These are phyloP conservation scores for Nematolebias whitei DNA, from an alignment of 2,113 vertebrate species.

Conservation along the genomic window DNA sequence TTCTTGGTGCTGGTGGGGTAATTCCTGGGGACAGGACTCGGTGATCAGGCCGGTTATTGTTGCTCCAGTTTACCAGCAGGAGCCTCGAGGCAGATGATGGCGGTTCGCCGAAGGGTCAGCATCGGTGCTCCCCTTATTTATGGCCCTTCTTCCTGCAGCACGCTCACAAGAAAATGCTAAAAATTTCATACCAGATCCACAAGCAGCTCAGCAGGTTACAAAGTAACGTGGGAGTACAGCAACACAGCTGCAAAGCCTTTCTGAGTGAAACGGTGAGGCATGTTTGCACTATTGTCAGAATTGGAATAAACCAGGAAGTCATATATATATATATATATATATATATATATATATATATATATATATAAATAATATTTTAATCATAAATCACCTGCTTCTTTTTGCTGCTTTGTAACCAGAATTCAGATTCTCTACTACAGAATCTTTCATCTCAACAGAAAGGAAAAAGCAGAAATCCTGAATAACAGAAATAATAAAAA, in stretches of 20 bases:
- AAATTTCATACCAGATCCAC: constrained; percentile 25
- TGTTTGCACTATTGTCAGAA: constrained; percentile 11
- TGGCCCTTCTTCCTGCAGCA: constrained; percentile 7
- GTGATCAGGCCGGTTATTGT: constrained; percentile 21
- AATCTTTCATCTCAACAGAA: constrained; percentile 7
- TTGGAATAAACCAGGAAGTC: constrained; percentile 1
- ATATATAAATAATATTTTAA: not conserved
- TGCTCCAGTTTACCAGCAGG: constrained; percentile 19
- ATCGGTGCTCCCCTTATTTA: not conserved
- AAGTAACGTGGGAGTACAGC: not conserved
- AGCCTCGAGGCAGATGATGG: constrained; percentile 26
- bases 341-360: not conserved
- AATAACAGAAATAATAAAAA: no score
- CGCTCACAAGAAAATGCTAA: constrained; percentile 18
- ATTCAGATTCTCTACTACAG: not conserved
- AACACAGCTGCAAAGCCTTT: constrained; percentile 15
- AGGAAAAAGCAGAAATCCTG: not conserved
- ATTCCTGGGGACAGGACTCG: constrained; percentile 36
- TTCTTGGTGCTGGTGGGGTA: constrained; percentile 11
- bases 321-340: not conserved
- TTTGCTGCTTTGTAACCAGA: not conserved
- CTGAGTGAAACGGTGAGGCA: not conserved
- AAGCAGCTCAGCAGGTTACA: constrained; percentile 24
- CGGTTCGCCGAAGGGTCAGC: constrained; percentile 36
- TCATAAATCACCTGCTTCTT: not conserved